These are phyloP conservation scores for Sebastolobus altivelis DNA, from an alignment of 2,797 vertebrate genomes.

Conservation along the genomic window DNA sequence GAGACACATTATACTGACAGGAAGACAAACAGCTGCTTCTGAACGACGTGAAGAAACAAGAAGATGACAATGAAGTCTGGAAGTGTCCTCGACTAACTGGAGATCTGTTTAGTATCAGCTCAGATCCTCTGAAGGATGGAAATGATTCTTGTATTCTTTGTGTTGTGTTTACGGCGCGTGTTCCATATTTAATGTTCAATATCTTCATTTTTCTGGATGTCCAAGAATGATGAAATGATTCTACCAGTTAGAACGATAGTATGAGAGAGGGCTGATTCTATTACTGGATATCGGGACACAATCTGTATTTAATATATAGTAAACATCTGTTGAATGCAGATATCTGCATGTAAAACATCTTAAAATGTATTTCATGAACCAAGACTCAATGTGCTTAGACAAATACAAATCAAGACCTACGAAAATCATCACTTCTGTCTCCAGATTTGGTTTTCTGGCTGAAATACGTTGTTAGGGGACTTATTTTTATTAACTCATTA, in stretches of 20 bases:
- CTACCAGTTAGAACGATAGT: rapidly evolving
- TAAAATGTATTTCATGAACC: neutral
- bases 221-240: neutral
- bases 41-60: slow-evolving; percentile 19
- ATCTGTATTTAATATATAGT: neutral
- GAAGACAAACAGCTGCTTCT: slow-evolving; percentile 51
- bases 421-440: neutral
- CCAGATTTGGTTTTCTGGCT: neutral
- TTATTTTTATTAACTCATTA: no score
- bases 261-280: neutral
- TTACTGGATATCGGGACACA: neutral
- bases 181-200: neutral
- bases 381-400: neutral
- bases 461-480: neutral
- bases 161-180: no score
- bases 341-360: neutral
- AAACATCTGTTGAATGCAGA: neutral
- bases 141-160: no score
- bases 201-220: neutral
- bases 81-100: slow-evolving; percentile 18
- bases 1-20: slow-evolving; percentile 46
- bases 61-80: slow-evolving; percentile 36
- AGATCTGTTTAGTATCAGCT: neutral
- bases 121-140: no score
- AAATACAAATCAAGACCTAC: neutral